A percentile compares a stretch with the other conserved stretches of the same genome.
phyloP scores from a whole-genome alignment of 2,113 vertebrate genomes.

The Bubo scandiacus region DNA sequence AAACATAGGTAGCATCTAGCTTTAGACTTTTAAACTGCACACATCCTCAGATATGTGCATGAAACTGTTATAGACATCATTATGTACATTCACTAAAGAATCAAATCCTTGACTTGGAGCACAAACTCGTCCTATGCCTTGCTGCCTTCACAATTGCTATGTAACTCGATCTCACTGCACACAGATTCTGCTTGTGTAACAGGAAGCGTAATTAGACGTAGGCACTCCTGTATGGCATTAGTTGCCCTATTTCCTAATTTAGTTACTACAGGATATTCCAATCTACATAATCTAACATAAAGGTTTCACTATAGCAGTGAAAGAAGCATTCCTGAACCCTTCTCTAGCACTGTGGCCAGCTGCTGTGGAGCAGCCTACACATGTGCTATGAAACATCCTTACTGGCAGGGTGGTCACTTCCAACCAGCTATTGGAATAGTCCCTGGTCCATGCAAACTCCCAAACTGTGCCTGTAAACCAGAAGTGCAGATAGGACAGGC shows the following conservation, averaged over 20 bases:
- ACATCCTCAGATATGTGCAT: background rate
- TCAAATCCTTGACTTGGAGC: background rate
- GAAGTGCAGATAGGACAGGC: background rate
- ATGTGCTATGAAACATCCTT: rapidly evolving
- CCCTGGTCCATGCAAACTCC: background rate
- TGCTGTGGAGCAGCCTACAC: background rate
- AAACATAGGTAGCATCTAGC: background rate
- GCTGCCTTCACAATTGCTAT: background rate
- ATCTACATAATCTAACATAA: background rate
- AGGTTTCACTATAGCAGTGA: background rate
- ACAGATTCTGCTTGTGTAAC: background rate
- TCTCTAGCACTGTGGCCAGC: background rate
- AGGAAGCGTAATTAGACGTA: background rate
- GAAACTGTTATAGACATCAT: background rate
- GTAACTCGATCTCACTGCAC: background rate
- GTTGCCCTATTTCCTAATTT: background rate
- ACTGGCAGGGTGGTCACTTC: background rate
- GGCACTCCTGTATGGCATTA: background rate
- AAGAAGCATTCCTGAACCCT: background rate
- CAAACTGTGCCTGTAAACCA: background rate
- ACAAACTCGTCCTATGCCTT: background rate
- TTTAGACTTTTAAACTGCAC: background rate
- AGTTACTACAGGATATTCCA: background rate
- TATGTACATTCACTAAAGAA: conserved; percentile 11
- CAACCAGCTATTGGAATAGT: background rate